A percentile compares a stretch with the other conserved stretches of the same genome.
Conservation (phyloP, 1,140 invertebrate genomes). For the Zaprionus vittiger region DNA sequence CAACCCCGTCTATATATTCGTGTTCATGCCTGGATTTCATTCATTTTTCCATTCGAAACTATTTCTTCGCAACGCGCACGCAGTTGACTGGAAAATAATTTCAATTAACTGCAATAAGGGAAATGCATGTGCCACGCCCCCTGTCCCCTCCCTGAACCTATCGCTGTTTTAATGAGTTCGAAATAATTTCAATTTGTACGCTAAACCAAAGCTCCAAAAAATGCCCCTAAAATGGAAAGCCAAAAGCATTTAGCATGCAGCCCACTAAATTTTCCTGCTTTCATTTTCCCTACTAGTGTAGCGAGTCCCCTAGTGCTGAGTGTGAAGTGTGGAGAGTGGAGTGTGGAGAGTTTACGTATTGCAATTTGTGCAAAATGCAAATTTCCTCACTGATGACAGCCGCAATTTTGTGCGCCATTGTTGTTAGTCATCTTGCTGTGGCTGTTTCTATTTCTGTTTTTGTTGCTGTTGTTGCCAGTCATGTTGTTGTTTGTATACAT, state of each 20-base stretch:
- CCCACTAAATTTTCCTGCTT: slow-evolving; percentile 46
- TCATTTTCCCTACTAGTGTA: slow-evolving; percentile 10
- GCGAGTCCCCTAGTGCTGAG: not conserved
- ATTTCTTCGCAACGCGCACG: slow-evolving; percentile 21
- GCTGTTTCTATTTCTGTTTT: slow-evolving; percentile 30
- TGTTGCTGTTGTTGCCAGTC: slow-evolving; percentile 41
- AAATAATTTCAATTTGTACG: slow-evolving; percentile 60
- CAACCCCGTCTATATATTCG: not conserved
- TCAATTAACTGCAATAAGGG: slow-evolving; percentile 64
- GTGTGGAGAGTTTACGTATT: slow-evolving; percentile 66
- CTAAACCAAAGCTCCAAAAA: slow-evolving; percentile 26
- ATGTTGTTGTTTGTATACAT: slow-evolving; percentile 61
- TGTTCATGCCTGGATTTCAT: slow-evolving; percentile 37
- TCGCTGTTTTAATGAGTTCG: slow-evolving; percentile 50
- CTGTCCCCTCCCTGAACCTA: slow-evolving; percentile 2
- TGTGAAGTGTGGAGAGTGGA: slow-evolving; percentile 31
- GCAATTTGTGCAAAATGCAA: slow-evolving; percentile 82
- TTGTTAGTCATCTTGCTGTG: slow-evolving; percentile 45
- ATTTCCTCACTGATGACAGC: slow-evolving; percentile 81
- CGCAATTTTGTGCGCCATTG: slow-evolving; percentile 76
- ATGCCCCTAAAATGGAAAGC: slow-evolving; percentile 35
- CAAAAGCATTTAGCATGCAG: slow-evolving; percentile 32
- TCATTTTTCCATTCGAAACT: slow-evolving; percentile 19
- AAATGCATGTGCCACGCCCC: slow-evolving; percentile 34
- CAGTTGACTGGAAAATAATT: slow-evolving; percentile 69